phyloP scores from a whole-genome alignment of 2,888 invertebrate genomes.

The Herminia tarsipennalis region DNA sequence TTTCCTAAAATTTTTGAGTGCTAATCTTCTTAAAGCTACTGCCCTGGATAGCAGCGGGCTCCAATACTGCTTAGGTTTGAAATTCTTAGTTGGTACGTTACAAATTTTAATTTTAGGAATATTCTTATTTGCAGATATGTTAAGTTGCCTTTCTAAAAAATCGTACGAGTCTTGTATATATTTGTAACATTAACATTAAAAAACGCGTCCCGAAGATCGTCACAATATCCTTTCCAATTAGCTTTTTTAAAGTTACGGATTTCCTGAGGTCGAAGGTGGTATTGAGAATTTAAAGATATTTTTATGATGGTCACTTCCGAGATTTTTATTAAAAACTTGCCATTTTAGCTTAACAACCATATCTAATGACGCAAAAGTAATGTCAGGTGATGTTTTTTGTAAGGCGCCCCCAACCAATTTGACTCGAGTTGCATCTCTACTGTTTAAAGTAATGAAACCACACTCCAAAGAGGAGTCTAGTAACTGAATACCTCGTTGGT shows the following conservation, averaged over 20 bases:
- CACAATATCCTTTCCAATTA: constrained; percentile 8
- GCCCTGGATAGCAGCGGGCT: too few relatives aligned
- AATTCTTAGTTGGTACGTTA: too few relatives aligned
- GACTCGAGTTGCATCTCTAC: neutral
- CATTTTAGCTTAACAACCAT: neutral
- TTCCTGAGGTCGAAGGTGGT: neutral
- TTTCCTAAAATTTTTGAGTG: too few relatives aligned
- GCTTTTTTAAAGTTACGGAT: constrained; percentile 11
- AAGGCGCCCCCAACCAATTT: neutral
- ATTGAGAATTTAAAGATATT: neutral
- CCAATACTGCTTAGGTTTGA: too few relatives aligned
- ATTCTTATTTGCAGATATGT: too few relatives aligned
- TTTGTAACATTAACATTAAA: too few relatives aligned
- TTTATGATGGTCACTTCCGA: constrained; percentile 3
- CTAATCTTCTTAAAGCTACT: too few relatives aligned
- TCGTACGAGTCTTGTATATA: too few relatives aligned
- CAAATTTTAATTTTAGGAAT: too few relatives aligned
- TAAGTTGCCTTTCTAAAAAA: too few relatives aligned
- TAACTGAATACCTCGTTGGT: neutral
- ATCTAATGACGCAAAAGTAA: neutral
- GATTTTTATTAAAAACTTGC: neutral
- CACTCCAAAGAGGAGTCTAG: neutral
- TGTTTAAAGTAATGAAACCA: neutral
- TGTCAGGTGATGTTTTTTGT: neutral
- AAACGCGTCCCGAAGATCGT: too few relatives aligned